Conservation (phyloP, 1,140 invertebrate genomes). For the Sinella curviseta region DNA sequence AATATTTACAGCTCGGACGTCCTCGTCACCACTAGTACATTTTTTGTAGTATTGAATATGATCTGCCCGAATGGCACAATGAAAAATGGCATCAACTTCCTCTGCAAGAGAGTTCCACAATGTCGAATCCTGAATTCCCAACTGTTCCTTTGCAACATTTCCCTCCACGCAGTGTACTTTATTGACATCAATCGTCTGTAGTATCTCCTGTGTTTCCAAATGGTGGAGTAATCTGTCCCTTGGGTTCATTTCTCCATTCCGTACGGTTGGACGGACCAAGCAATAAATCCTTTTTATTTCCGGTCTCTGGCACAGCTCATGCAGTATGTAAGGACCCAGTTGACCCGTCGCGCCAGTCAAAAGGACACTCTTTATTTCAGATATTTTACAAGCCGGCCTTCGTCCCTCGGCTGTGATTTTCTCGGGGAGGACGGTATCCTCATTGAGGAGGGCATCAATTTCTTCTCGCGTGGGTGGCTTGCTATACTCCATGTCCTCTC, state of each 20-base stretch:
- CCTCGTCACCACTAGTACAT: not conserved
- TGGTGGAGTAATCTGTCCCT: not conserved
- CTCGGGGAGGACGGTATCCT: not conserved
- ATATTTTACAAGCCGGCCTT: not conserved
- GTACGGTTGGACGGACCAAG: not conserved
- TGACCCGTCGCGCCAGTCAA: not conserved
- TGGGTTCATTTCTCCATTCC: not conserved
- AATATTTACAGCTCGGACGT: not conserved
- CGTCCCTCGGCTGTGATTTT: not conserved
- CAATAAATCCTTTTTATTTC: not conserved
- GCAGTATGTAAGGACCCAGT: not conserved
- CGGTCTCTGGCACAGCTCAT: not conserved
- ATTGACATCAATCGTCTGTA: not conserved
- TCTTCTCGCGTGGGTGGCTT: not conserved
- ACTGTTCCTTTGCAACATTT: not conserved
- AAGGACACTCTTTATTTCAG: not conserved
- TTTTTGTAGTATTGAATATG: slow-evolving; percentile 14
- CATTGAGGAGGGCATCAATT: not conserved
- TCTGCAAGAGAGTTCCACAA: not conserved
- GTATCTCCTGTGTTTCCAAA: not conserved
- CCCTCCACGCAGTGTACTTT: not conserved
- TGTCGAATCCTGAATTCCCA: not conserved
- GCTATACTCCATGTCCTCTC: not conserved
- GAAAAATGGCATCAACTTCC: not conserved
- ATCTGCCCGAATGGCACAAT: not conserved